phyloP scores from a whole-genome alignment of 1,140 invertebrate species.

The Oedothorax gibbosus region DNA sequence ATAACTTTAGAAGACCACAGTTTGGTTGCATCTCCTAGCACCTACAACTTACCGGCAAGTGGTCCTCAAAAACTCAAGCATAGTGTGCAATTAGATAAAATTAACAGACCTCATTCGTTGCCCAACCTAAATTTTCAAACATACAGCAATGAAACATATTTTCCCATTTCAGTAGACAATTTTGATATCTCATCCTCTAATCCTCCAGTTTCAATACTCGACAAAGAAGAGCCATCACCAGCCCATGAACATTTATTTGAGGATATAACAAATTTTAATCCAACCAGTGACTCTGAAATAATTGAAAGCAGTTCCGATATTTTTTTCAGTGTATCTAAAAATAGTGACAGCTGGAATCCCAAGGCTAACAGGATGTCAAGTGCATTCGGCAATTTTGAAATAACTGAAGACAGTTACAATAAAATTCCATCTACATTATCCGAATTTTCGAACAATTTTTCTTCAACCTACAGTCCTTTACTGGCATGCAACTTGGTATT shows the following conservation, averaged over 20 bases:
- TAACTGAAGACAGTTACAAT: conserved; percentile 1
- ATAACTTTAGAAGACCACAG: conserved; percentile 13
- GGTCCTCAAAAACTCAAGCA: background rate
- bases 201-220: background rate
- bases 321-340: conserved; percentile 7
- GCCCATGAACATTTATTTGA: conserved; percentile 17
- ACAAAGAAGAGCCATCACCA: no score
- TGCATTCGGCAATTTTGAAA: background rate
- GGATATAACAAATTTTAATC: background rate
- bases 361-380: background rate
- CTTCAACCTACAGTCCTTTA: conserved; percentile 5
- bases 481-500: conserved; percentile 28
- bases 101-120: conserved; percentile 10
- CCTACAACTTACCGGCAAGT: conserved; percentile 22
- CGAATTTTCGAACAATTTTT: conserved; percentile 1
- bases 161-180: conserved; percentile 6
- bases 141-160: background rate
- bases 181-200: background rate
- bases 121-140: conserved; percentile 22
- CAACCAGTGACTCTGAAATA: background rate
- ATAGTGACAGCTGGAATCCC: conserved; percentile 5
- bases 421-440: conserved; percentile 2
- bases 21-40: conserved; percentile 23
- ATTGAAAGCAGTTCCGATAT: conserved; percentile 6
- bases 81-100: conserved; percentile 4